Evolutionary conservation across 2,888 invertebrate species (phyloP).

Genomic region (Noctuana brunneofusca): DNA sequence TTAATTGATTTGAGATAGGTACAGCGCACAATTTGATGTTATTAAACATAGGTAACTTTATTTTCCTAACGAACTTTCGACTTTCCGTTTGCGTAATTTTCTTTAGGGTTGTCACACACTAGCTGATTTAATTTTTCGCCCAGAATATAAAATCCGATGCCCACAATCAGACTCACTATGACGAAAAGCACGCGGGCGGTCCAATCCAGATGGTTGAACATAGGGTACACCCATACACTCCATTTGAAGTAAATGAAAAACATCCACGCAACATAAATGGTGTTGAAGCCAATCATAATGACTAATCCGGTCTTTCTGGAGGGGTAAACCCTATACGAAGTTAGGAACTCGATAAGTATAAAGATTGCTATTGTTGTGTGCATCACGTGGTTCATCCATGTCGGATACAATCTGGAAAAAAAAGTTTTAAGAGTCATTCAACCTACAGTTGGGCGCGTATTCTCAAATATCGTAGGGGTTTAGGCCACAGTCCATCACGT

Average conservation of each 20-base stretch:
- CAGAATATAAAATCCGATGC: constrained; percentile 84
- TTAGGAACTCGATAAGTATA: constrained; percentile 87
- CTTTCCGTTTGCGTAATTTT: constrained; percentile 38
- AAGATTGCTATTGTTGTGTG: constrained; percentile 92
- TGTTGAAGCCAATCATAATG: constrained; percentile 82
- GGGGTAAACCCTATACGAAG: constrained; percentile 89
- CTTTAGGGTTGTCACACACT: constrained; percentile 81
- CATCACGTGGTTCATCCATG: constrained; percentile 94
- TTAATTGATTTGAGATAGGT: no score
- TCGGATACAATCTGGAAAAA: constrained; percentile 89
- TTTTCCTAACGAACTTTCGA: constrained; percentile 35
- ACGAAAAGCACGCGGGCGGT: constrained; percentile 88
- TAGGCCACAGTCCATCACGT: no score
- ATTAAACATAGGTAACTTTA: no score
- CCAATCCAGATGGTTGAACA: constrained; percentile 88
- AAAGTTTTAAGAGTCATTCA: no score
- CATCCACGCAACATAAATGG: constrained; percentile 87
- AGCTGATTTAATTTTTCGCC: constrained; percentile 88
- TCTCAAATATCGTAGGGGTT: no score
- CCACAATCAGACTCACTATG: constrained; percentile 79
- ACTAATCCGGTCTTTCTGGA: constrained; percentile 83
- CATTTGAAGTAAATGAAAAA: constrained; percentile 86
- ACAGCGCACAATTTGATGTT: no score
- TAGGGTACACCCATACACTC: constrained; percentile 94
- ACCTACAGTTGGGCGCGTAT: no score